These are phyloP conservation scores for Nothoprocta perdicaria DNA, from an alignment of 2,113 vertebrate species.

Conservation along the genomic window DNA sequence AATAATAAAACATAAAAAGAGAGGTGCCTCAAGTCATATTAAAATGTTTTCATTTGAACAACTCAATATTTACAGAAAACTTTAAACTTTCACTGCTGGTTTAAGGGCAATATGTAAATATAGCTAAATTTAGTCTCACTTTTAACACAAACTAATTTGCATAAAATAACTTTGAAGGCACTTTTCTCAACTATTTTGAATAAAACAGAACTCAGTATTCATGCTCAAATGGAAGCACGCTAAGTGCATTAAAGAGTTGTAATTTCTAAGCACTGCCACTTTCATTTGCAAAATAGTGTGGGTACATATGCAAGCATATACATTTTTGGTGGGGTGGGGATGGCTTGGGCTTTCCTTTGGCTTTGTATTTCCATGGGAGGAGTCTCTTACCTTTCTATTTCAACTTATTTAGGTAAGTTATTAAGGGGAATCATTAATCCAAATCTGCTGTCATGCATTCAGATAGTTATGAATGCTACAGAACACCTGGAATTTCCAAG, in stretches of 20 bases:
- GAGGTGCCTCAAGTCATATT: background rate
- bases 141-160: background rate
- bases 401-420: background rate
- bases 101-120: background rate
- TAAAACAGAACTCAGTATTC: background rate
- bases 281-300: background rate
- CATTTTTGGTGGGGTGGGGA: no score
- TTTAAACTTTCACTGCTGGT: background rate
- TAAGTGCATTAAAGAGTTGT: background rate
- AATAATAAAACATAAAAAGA: background rate
- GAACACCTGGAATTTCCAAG: background rate
- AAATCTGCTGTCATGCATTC: background rate
- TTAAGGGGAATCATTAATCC: background rate
- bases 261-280: background rate
- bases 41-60: background rate
- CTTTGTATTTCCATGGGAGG: background rate
- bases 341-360: no score
- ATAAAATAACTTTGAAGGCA: background rate
- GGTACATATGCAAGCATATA: background rate
- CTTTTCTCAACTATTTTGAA: background rate
- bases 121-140: background rate
- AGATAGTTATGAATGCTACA: background rate
- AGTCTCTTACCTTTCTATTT: background rate
- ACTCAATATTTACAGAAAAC: background rate
- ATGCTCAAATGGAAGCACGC: background rate